These are phyloP conservation scores for Anas platyrhynchos DNA, from an alignment of 2,113 vertebrate species.

Conservation along the genomic window DNA sequence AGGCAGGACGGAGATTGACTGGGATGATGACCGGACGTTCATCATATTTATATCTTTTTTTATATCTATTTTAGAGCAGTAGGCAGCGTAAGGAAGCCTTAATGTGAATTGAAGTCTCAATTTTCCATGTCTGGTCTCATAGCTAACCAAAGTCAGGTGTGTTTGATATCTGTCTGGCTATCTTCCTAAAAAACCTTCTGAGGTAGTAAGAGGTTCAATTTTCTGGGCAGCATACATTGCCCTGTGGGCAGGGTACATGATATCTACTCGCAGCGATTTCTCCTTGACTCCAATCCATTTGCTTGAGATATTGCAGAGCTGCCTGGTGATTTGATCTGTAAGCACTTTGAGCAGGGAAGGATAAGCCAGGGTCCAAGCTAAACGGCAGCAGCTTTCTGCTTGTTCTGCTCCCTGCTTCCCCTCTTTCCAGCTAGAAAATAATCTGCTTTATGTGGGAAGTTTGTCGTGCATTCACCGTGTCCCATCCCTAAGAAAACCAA, in stretches of 20 bases:
- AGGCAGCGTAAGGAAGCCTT: not conserved
- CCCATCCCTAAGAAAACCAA: not conserved
- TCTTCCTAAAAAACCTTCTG: not conserved
- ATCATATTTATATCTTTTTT: not conserved
- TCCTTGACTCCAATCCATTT: not conserved
- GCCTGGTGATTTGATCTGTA: not conserved
- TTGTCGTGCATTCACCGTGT: not conserved
- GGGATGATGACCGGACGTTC: not conserved
- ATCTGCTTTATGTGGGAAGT: not conserved
- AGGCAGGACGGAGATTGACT: not conserved
- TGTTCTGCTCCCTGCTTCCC: not conserved
- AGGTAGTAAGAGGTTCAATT: not conserved
- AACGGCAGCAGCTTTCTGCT: not conserved
- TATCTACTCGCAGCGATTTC: not conserved
- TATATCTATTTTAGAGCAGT: not conserved
- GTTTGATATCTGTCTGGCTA: not conserved
- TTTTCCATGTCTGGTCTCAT: not conserved
- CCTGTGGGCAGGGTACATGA: not conserved
- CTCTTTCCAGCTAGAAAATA: not conserved
- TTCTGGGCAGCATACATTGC: rapidly evolving
- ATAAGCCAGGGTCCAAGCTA: not conserved
- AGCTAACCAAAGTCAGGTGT: not conserved
- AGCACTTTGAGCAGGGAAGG: not conserved
- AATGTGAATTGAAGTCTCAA: rapidly evolving
- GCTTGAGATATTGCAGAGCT: not conserved